These are phyloP conservation scores for Platyura marginata DNA, from an alignment of 1,140 invertebrate genomes.

Conservation along the genomic window DNA sequence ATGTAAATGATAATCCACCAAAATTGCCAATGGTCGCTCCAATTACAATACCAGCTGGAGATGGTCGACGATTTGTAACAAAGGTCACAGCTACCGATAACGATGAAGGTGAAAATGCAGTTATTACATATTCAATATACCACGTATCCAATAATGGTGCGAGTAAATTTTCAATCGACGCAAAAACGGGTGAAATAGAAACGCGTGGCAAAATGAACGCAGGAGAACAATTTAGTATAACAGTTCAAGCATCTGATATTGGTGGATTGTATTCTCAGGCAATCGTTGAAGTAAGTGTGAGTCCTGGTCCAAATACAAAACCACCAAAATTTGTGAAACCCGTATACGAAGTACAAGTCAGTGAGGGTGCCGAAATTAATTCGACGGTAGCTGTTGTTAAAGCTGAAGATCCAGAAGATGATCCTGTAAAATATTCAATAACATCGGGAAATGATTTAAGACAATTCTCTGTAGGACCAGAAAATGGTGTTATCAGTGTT, in stretches of 20 bases:
- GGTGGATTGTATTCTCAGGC: constrained; percentile 55
- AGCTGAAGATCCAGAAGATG: constrained; percentile 76
- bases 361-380: constrained; percentile 70
- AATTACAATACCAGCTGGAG: constrained; percentile 61
- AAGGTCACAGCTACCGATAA: constrained; percentile 69
- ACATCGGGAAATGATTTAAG: constrained; percentile 67
- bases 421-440: constrained; percentile 68
- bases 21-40: constrained; percentile 54
- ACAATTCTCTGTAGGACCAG: constrained; percentile 68
- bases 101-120: constrained; percentile 66
- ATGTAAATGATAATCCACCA: constrained; percentile 74
- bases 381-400: constrained; percentile 58
- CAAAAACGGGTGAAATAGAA: constrained; percentile 56
- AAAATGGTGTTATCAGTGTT: constrained; percentile 62
- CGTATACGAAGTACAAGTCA: constrained; percentile 70
- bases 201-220: constrained; percentile 59
- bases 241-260: constrained; percentile 57
- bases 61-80: constrained; percentile 52
- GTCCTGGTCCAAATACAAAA: constrained; percentile 67
- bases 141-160: constrained; percentile 79
- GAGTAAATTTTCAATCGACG: constrained; percentile 68
- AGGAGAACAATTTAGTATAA: constrained; percentile 76
- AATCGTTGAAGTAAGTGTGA: constrained; percentile 64
- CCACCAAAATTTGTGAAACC: constrained; percentile 62
- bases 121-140: constrained; percentile 64